Evolutionary conservation across 2,888 invertebrate species (phyloP), one percentile per base, ranked within the genome.

Genomic region (Kryphioiulus occultus): DNA sequence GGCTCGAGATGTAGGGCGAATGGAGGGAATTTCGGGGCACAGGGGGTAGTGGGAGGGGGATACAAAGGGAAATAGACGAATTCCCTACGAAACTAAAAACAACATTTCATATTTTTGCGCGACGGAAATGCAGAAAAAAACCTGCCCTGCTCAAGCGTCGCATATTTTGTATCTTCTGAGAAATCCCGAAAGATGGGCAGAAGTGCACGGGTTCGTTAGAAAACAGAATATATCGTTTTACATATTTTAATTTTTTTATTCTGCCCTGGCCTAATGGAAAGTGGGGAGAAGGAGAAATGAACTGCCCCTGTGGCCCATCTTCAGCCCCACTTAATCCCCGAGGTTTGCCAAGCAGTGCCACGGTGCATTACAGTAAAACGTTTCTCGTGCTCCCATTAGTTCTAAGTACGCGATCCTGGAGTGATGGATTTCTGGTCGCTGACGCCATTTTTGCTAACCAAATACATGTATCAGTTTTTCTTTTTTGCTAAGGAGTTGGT

Each of bases 1-100:
- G 44, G 53, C 53, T n/a, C 53, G 53, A n/a, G 53, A 53, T 53
- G 53, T 53, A 53, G 53, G 53, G 53, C 53, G 53, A 53, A 44
- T 44, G 44, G 44, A 12, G 44, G 44, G 39, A 39, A 39, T 39
- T 39, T 39, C 5, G 39, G 47, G 4, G 39, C 39, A 42, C 42
- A 47, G 47, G 47, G 53, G 53, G 53, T n/a, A n/a, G n/a, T n/a
- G 53, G n/a, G n/a, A 15, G 53, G n/a, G 53, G 53, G 53, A 53
- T 53, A 53, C 53, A 53, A 53, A 53, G 53, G 53, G 53, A 53
- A 53, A 53, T 53, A n/a, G 53, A 47, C 47, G 47, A 47, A 47
- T 47, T 47, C 47, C 47, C 47, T 47, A 15, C 47, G 47, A 17
- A 53, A 53, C 53, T 53, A 53, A 53, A 53, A 53, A 53, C 53